Evolutionary conservation across 1,140 invertebrate genomes (phyloP).

Genomic region (Drosophila setifemur): DNA sequence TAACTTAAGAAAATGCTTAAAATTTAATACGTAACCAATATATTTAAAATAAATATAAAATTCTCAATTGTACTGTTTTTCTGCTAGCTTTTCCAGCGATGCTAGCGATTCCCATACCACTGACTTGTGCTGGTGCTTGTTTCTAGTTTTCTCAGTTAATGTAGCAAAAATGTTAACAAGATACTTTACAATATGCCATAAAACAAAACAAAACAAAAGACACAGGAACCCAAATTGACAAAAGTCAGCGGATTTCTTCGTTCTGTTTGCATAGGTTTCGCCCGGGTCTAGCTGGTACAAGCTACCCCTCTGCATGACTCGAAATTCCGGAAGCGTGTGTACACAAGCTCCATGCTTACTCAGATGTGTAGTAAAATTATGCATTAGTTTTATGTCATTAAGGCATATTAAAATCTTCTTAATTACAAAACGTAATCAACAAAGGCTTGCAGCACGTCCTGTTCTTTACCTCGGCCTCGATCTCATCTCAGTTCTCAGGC

Average conservation of each 20-base stretch:
- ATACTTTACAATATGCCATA: conserved; percentile 71
- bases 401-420: conserved; percentile 75
- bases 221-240: conserved; percentile 40
- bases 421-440: conserved; percentile 76
- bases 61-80: no score
- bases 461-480: conserved; percentile 12
- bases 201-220: conserved; percentile 44
- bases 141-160: conserved; percentile 66
- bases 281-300: neutral
- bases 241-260: conserved; percentile 66
- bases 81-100: no score
- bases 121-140: conserved; percentile 15
- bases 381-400: conserved; percentile 77
- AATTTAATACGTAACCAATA: no score
- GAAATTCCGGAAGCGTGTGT: no score
- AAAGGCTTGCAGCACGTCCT: conserved; percentile 45
- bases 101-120: no score
- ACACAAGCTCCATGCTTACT: conserved; percentile 63
- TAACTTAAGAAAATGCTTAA: no score
- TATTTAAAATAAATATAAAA: no score
- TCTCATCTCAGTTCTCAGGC: neutral
- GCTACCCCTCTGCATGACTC: conserved; percentile 6
- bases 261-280: conserved; percentile 65
- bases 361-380: conserved; percentile 76
- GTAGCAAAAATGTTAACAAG: conserved; percentile 73